Percentiles rank a stretch among this genome's conserved stretches.
Conservation (phyloP, 2,888 invertebrate species). For the Eristalis pertinax region DNA sequence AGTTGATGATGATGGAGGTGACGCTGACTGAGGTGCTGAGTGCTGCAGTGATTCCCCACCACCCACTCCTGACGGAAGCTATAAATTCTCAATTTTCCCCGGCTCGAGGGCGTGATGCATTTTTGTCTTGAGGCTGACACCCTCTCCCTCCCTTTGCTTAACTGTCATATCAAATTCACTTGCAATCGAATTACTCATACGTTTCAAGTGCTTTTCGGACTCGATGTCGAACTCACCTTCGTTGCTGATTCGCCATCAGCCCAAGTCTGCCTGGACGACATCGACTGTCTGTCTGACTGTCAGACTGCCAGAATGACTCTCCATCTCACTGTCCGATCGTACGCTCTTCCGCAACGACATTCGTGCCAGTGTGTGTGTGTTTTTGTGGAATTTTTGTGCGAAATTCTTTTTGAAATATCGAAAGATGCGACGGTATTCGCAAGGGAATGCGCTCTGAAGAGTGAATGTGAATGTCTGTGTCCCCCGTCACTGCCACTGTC, state of each 20-base stretch:
- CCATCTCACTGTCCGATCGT: neutral
- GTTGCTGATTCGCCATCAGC: neutral
- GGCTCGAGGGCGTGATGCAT: constrained; percentile 3
- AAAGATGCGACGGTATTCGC: neutral
- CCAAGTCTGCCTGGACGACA: neutral
- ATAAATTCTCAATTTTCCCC: constrained; percentile 54
- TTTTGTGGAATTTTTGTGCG: neutral
- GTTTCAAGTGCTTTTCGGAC: constrained; percentile 24
- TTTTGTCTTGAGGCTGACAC: neutral
- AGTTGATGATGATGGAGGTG: neutral
- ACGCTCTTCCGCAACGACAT: neutral
- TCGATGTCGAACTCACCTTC: neutral
- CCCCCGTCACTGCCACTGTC: neutral
- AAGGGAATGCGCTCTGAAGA: constrained; percentile 1
- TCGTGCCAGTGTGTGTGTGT: neutral
- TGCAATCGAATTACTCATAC: constrained; percentile 34
- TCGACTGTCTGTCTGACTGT: neutral
- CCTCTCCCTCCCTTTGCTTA: constrained; percentile 18
- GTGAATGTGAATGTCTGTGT: neutral
- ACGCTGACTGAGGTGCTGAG: neutral
- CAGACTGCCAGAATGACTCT: too few relatives aligned
- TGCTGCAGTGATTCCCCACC: constrained; percentile 20
- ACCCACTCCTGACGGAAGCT: constrained; percentile 65
- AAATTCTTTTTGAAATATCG: constrained; percentile 20
- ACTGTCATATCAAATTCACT: constrained; percentile 56